phyloP scores from a whole-genome alignment of 2,113 vertebrate genomes.

The Planiliza haematocheilus region DNA sequence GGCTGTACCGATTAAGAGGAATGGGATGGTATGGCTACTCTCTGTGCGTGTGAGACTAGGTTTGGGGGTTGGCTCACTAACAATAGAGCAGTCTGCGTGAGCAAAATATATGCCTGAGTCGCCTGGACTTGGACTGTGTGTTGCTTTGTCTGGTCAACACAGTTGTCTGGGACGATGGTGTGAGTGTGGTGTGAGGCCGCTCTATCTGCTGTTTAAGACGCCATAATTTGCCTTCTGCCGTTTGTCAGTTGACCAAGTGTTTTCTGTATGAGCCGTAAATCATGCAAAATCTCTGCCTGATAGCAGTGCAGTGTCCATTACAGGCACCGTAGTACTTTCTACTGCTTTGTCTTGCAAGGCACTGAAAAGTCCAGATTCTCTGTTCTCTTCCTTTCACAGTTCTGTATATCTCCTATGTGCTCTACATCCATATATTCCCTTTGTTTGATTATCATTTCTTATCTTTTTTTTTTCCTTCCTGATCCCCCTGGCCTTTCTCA shows the following conservation, averaged over 20 bases:
- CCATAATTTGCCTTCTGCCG: constrained; percentile 41
- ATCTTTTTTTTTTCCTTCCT: constrained; percentile 23
- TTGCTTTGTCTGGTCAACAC: constrained; percentile 53
- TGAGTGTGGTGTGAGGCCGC: constrained; percentile 10
- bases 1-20: not conserved
- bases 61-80: constrained; percentile 52
- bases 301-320: constrained; percentile 34
- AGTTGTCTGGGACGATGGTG: constrained; percentile 52
- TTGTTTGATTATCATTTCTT: constrained; percentile 42
- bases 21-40: not conserved
- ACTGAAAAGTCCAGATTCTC: constrained; percentile 41
- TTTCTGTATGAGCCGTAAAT: constrained; percentile 45
- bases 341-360: constrained; percentile 59
- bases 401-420: constrained; percentile 25
- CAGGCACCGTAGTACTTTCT: constrained; percentile 42
- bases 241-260: constrained; percentile 40
- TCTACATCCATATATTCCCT: constrained; percentile 38
- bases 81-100: constrained; percentile 59
- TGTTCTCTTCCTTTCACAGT: constrained; percentile 45
- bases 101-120: constrained; percentile 29
- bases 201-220: constrained; percentile 31
- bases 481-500: constrained; percentile 37
- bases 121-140: constrained; percentile 9
- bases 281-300: constrained; percentile 53
- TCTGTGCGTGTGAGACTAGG: not conserved